Base-by-base conservation (phyloP, 2,888 invertebrate species). In the Tetranychus piercei region DNA sequence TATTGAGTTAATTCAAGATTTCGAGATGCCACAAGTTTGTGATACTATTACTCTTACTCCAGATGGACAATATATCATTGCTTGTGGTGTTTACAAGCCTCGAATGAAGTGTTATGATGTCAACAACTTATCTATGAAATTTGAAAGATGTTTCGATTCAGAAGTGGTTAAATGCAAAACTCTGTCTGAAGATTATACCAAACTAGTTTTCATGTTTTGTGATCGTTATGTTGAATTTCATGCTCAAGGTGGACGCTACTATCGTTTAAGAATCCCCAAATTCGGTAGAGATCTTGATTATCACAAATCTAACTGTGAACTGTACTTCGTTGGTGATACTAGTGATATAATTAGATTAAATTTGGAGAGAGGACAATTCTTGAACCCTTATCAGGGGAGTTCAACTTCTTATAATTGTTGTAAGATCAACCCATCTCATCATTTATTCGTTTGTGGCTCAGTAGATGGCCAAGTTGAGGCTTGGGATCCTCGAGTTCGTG, bases 1-100 rank as follows among this genome's bases (percentile, higher is more conserved):
- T 81, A 93, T 99, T 79, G 93, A 97, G 83, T 87, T 99, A 69
- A 92, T 99, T 78, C 99, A 99, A 84, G 99, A 99, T 81, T 99
- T 99, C 86, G 93, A 95, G 79, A 99, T 99, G 99, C 97, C 99
- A 44, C 92, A 89, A 73, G 87, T 97, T 0, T 94, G 94, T 81
- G 90, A 89, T 22, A 88, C 88, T 74, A 86, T 99, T 43, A 86
- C 88, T 80, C 87, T 92, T 78, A 91, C 96, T 9, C 89, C 87
- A 79, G 96, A 99, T 85, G 91, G 92, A 22, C 90, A 95, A 78
- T 95, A 91, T 81, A 88, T 99, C 77, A 85, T 95, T 81, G 91
- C 91, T 1, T 89, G 95, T 64, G 97, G 97, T 82, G 81, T 83
- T 6, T 99, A 99, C 82, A 99, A 99, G 81, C 99, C 99, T 1